Evolutionary conservation across 2,113 vertebrate species (phyloP).

Genomic region (Lamprologus speciosus): DNA sequence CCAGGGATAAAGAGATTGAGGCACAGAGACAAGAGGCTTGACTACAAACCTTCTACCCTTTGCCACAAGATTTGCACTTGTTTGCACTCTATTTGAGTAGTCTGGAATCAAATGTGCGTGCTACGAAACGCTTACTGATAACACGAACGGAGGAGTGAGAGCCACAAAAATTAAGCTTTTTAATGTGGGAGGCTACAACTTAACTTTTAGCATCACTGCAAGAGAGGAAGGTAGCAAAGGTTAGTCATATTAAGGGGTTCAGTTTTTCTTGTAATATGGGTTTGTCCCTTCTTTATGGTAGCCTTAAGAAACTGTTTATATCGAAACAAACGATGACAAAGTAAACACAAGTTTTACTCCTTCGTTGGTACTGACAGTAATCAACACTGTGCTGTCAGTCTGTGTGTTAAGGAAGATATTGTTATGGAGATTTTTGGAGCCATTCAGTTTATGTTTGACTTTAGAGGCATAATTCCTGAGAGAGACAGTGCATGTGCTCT

Average conservation of each 20-base stretch:
- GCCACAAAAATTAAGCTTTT: neutral
- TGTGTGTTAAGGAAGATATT: neutral
- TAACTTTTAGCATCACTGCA: neutral
- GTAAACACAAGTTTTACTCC: neutral
- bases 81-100: constrained; percentile 14
- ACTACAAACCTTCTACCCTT: constrained; percentile 35
- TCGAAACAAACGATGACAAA: neutral
- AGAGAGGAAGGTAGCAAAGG: neutral
- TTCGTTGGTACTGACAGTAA: neutral
- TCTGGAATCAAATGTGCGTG: neutral
- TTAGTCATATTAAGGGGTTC: neutral
- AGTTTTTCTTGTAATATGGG: neutral
- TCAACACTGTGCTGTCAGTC: neutral
- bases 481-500: neutral
- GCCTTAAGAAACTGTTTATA: neutral
- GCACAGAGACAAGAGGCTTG: constrained; percentile 51
- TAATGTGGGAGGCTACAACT: neutral
- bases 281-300: neutral
- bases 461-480: neutral
- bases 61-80: constrained; percentile 25
- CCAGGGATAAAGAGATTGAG: constrained; percentile 56
- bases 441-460: neutral
- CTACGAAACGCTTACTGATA: neutral
- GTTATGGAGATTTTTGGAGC: neutral
- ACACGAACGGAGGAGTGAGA: neutral